A percentile compares a stretch with the other conserved stretches of the same genome.
Conservation (phyloP, 2,888 invertebrate species). For the Caenorhabditis doughertyi region DNA sequence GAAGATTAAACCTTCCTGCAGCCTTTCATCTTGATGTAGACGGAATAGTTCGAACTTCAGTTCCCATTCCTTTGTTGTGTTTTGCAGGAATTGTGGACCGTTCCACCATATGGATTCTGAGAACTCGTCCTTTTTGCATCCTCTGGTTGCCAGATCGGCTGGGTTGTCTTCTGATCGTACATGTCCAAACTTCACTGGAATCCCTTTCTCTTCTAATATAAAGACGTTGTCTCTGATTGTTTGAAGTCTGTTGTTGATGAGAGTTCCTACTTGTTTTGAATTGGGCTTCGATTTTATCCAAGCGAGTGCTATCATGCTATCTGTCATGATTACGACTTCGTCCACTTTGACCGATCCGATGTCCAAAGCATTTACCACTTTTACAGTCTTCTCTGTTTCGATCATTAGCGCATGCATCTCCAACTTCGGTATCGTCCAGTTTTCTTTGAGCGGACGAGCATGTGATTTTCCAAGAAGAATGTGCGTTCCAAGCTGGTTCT, state of each 20-base stretch:
- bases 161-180: conserved; percentile 71
- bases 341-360: not conserved
- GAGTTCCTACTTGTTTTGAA: not conserved
- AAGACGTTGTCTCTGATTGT: not conserved
- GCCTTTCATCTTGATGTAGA: too few relatives aligned
- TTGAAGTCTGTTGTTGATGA: conserved; percentile 1
- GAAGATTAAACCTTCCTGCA: too few relatives aligned
- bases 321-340: conserved; percentile 4
- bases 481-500: not conserved
- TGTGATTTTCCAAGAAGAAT: not conserved
- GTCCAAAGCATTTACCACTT: not conserved
- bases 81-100: conserved; percentile 72
- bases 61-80: too few relatives aligned
- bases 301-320: conserved; percentile 45
- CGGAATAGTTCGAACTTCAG: too few relatives aligned
- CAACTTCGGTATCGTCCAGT: conserved; percentile 54
- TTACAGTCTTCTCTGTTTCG: not conserved
- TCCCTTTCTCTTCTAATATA: not conserved
- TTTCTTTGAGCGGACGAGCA: conserved; percentile 25
- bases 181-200: not conserved
- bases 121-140: not conserved
- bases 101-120: conserved; percentile 52
- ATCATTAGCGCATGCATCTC: conserved; percentile 48
- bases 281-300: conserved; percentile 38
- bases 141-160: conserved; percentile 57